Evolutionary conservation across 2,888 invertebrate species (phyloP), one percentile per base, ranked within the genome.

Genomic region (Cheilosia impressa): DNA sequence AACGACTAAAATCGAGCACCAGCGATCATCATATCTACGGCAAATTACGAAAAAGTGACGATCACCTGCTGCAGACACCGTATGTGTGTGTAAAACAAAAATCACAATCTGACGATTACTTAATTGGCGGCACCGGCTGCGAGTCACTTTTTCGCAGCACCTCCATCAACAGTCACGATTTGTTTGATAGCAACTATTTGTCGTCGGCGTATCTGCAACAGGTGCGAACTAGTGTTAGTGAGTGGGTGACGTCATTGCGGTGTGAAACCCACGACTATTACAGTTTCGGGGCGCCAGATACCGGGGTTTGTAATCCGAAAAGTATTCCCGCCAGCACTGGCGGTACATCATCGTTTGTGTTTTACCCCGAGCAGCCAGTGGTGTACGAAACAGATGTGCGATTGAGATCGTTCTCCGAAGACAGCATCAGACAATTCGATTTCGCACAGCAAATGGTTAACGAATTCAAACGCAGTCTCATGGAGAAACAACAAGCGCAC

Each of bases 21-120:
- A 91, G 91, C 77, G 91, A 91, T 62, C 91, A 91, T 87, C 91
- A 91, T 76, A 91, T 92, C 50, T 92, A 92, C 72, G 92, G 92
- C 0, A 87, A 91, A 53, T 88, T 87, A 75, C 79, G 88, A 34
- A 88, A 73, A 84, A 87, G 81, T 58, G 87, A 87, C 27, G 88
- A 88, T 77, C 83, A 87, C 69, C 52, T 79, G 55, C 84, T 79
- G 52, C 84, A 55, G 41, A 57, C 71, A 47, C 68, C 69, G n/a
- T 73, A 65, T n/a, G 47, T 58, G 2, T 62, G 27, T 31, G 22
- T 63, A 41, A 85, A 83, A 87, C 77, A 79, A 73, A 87, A 87
- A 82, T 82, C 87, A 47, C 81, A 87, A 69, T 87, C 81, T n/a
- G 77, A 81, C 50, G 73, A 87, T 82, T 78, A 82, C 45, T 68